Evolutionary conservation across 2,888 invertebrate species (phyloP), one percentile per base, ranked within the genome.

Genomic region (Timandra comae): DNA sequence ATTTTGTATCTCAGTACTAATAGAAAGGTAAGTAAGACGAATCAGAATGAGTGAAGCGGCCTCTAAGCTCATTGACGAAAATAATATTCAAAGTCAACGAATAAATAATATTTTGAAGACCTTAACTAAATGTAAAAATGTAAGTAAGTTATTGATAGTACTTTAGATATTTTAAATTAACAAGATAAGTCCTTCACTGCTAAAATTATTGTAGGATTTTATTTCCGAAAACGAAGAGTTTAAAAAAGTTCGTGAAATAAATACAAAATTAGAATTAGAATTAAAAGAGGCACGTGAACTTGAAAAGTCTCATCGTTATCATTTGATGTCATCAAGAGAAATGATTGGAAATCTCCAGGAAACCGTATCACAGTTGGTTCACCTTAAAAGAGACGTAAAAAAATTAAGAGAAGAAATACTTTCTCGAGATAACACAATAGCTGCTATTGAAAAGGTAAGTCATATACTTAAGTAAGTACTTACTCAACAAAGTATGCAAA

Each of bases 301-400:
- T 29, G 82, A 81, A 56, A 82, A 84, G 43, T 76, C 79, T 0
- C 80, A 84, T 49, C 73, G 81, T 5, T 79, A 72, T 40, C 81
- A 82, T 53, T 64, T 84, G 42, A 46, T 72, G 31, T 65, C 67
- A 7, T 78, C 81, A 11, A 66, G 82, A 12, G 82, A 84, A 63
- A 84, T 85, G 77, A 79, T 85, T 21, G 77, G 60, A 6, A 80
- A 75, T 38, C 59, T 85, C 1, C 85, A 85, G 45, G 80, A 85
- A 34, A 84, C 81, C 3, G 74, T 84, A 6, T 80, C 85, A 0
- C 77, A 80, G 24, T 53, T 85, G 9, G 73, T 82, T 20, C 75
- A 81, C 52, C 56, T 84, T 4, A 85, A 81, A 54, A 64, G 77
- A 22, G 79, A 84, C 38, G 46, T 66, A 0, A 82, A 80, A 45